These are phyloP conservation scores for Euschistus heros DNA, from an alignment of 1,140 invertebrate species.

Conservation along the genomic window DNA sequence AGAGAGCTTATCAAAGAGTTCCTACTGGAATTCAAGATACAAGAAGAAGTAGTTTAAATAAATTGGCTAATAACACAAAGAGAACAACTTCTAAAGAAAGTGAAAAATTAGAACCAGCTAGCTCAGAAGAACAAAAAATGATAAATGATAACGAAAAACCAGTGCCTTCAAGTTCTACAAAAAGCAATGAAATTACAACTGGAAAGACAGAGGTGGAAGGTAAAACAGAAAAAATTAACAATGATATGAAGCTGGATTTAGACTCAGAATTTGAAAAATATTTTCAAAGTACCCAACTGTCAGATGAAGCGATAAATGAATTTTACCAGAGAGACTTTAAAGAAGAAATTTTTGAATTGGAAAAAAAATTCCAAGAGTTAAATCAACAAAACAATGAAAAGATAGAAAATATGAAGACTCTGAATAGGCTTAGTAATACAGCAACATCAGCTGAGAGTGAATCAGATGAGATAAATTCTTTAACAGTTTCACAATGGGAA, in stretches of 20 bases:
- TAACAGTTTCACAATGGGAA: not conserved
- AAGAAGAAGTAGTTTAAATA: too few relatives aligned
- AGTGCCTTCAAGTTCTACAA: not conserved
- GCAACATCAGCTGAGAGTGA: not conserved
- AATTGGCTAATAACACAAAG: not conserved
- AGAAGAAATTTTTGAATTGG: conserved; percentile 1
- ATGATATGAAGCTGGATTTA: conserved; percentile 2
- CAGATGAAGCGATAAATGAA: conserved; percentile 5
- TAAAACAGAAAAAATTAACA: not conserved
- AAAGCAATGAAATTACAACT: not conserved
- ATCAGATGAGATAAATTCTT: not conserved
- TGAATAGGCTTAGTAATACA: not conserved
- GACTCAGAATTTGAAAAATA: conserved; percentile 4
- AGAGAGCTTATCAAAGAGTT: too few relatives aligned
- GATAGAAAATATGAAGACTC: not conserved
- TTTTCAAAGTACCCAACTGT: not conserved
- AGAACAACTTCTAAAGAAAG: not conserved
- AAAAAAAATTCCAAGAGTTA: conserved; percentile 5
- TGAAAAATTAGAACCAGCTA: not conserved
- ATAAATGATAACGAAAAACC: not conserved
- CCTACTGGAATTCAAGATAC: too few relatives aligned
- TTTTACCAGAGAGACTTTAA: conserved; percentile 3
- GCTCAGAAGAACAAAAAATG: not conserved
- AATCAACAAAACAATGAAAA: not conserved
- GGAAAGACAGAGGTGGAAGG: not conserved